phyloP scores from a whole-genome alignment of 1,140 invertebrate genomes.

The Drosophila busckii region DNA sequence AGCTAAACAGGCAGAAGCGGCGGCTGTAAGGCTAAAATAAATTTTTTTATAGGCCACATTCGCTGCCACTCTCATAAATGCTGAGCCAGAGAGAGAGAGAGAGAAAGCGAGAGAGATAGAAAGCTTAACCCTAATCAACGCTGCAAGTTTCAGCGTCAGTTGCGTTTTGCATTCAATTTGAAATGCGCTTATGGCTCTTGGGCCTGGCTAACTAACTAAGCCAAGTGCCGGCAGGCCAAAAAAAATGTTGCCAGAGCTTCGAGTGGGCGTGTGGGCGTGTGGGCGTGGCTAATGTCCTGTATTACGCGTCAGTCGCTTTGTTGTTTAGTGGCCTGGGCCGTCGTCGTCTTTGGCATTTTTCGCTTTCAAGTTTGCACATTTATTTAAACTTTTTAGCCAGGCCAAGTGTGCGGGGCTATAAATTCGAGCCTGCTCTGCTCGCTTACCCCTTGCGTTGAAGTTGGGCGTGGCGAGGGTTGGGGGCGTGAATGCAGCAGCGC shows the following conservation, averaged over 20 bases:
- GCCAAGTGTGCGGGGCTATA: conserved; percentile 46
- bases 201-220: no score
- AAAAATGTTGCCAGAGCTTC: not conserved
- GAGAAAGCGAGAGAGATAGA: not conserved
- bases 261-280: not conserved
- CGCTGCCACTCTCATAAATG: conserved; percentile 27
- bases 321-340: conserved; percentile 12
- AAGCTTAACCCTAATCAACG: conserved; percentile 5
- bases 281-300: conserved; percentile 1
- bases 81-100: not conserved
- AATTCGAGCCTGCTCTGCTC: conserved; percentile 44
- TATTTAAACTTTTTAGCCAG: conserved; percentile 67
- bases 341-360: conserved; percentile 27
- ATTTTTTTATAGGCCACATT: no score
- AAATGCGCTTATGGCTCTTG: no score
- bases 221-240: no score
- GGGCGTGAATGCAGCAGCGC: not conserved
- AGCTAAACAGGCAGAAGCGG: no score
- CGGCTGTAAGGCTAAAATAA: no score
- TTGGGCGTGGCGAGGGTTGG: no score
- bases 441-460: conserved; percentile 55
- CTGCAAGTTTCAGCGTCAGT: no score
- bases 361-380: conserved; percentile 72
- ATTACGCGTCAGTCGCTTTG: conserved; percentile 8
- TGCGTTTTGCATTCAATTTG: no score